Base-by-base conservation (phyloP, 2,113 vertebrate genomes). In the Hemichromis elongatus region DNA sequence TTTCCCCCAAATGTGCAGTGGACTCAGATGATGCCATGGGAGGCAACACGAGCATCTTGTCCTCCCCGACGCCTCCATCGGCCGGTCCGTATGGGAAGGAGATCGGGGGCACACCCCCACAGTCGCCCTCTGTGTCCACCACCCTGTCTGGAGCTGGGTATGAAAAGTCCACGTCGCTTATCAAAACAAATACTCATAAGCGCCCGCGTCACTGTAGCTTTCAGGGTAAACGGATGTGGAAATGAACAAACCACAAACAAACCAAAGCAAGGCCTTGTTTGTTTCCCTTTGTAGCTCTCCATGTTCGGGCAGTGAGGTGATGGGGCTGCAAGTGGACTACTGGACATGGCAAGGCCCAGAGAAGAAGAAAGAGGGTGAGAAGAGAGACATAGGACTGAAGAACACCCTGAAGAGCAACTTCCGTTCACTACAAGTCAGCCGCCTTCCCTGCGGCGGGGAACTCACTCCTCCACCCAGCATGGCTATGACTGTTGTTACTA, bases 331-430 rank as follows among this genome's bases (percentile, higher is more conserved):
- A 93, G 98, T 98, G 84, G 97, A 98, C 89, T 98, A 98, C 95
- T 98, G 98, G 98, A 97, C 97, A 5, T 96, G 95, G 61, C 97
- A 96, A 77, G 97, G 96, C 56, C 88, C 91, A 1, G 97, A 98
- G 30, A 97, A 95, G 93, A 97, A 94, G 91, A 96, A 96, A 79
- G 97, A 97, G 26, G 96, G 96, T 0, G 97, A 97, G 50, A 96
- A 96, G 88, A 92, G 96, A 18, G 97, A 97, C 54, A 96, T 94
- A 3, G 97, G 97, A 4, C 85, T 95, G 79, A 96, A 98, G 94
- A 98, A 98, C 94, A 98, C 98, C 0, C 95, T 98, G 90, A 98
- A 98, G 95, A 98, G 97, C 91, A 98, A 98, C 94, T 98, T 98
- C 96, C 97, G 98, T 86, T 98, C 97, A 0, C 96, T 98, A 53